A percentile compares a stretch with the other conserved stretches of the same genome.
These are phyloP conservation scores for Ceuthmochares aereus DNA, from an alignment of 2,113 vertebrate species.

Conservation along the genomic window DNA sequence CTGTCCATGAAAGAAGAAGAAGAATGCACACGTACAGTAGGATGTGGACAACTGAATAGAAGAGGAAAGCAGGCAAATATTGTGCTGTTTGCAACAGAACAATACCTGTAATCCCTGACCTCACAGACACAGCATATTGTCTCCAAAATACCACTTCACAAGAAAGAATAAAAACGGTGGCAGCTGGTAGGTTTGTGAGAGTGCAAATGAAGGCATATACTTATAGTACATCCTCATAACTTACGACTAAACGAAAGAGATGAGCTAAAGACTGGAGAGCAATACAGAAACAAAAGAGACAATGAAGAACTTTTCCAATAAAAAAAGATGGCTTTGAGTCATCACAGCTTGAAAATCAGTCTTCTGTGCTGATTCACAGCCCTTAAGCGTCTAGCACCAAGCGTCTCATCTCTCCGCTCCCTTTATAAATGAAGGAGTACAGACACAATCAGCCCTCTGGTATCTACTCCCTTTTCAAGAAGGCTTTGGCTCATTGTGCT, in stretches of 20 bases:
- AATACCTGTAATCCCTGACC: neutral
- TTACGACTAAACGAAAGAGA: neutral
- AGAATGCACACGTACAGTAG: neutral
- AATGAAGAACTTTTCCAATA: neutral
- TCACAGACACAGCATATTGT: neutral
- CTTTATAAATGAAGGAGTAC: fast-evolving
- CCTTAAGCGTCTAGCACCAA: fast-evolving
- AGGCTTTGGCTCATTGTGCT: neutral
- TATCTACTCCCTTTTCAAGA: neutral
- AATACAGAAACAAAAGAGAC: neutral
- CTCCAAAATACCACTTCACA: neutral
- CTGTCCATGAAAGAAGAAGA: neutral
- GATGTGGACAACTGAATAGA: neutral
- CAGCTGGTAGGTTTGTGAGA: neutral
- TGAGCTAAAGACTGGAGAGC: neutral
- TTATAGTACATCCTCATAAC: fast-evolving
- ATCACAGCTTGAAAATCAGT: neutral
- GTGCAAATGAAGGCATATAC: neutral
- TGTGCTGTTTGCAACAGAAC: neutral
- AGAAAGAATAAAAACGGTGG: neutral
- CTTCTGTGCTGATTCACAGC: neutral
- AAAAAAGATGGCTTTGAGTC: neutral
- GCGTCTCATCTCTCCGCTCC: neutral
- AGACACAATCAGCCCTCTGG: neutral
- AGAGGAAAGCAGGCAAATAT: neutral